Percentiles rank a stretch among this genome's conserved stretches.
Conservation (phyloP, 2,888 invertebrate genomes). For the Synanthedon formicaeformis region DNA sequence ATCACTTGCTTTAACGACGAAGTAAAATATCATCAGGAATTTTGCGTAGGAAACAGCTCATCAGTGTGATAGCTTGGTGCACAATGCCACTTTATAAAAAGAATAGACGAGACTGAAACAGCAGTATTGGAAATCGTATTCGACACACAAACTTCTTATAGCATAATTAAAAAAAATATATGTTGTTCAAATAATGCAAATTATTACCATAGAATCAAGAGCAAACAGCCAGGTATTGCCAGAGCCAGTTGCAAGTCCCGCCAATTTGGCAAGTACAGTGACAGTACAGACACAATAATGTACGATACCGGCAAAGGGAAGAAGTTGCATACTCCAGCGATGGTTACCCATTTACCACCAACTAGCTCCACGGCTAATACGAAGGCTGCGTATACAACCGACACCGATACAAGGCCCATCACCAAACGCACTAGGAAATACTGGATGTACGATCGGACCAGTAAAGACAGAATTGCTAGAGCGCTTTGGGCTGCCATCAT, state of each 20-base stretch:
- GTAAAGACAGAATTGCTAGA: slow-evolving; percentile 76
- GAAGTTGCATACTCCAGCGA: slow-evolving; percentile 83
- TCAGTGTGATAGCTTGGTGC: too few relatives aligned
- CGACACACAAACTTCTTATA: too few relatives aligned
- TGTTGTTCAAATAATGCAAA: too few relatives aligned
- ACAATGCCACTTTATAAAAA: too few relatives aligned
- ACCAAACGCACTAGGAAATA: slow-evolving; percentile 78
- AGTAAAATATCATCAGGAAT: too few relatives aligned
- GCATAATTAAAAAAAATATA: too few relatives aligned
- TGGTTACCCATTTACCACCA: slow-evolving; percentile 83
- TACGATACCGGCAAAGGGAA: slow-evolving; percentile 84
- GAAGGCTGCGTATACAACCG: slow-evolving; percentile 84
- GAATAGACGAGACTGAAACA: too few relatives aligned
- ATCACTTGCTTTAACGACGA: too few relatives aligned
- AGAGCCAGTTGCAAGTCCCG: slow-evolving; percentile 78
- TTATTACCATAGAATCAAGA: slow-evolving; percentile 75
- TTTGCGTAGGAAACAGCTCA: too few relatives aligned
- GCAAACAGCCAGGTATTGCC: slow-evolving; percentile 78
- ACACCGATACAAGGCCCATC: slow-evolving; percentile 83
- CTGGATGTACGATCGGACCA: slow-evolving; percentile 77
- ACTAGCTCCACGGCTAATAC: slow-evolving; percentile 84
- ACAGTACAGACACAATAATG: slow-evolving; percentile 78
- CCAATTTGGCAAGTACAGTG: slow-evolving; percentile 79
- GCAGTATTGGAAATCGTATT: too few relatives aligned
- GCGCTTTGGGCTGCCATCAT: slow-evolving; percentile 77